These are phyloP conservation scores for Pelecanus crispus DNA, from an alignment of 2,113 vertebrate genomes.

Conservation along the genomic window DNA sequence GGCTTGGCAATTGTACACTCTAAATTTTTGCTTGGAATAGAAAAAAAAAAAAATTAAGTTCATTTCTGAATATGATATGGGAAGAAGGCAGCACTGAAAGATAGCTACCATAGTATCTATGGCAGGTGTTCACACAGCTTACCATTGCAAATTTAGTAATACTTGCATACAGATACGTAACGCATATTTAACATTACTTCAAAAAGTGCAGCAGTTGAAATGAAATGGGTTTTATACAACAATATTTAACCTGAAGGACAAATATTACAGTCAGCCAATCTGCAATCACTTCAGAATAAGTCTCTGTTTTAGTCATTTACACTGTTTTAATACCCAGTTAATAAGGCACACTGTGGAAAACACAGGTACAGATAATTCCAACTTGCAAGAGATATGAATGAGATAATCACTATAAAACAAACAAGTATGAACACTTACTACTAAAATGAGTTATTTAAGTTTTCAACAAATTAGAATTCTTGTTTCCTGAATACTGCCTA, in stretches of 20 bases:
- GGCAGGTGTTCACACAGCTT: neutral
- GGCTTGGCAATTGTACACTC: neutral
- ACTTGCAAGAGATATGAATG: neutral
- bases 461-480: neutral
- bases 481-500: neutral
- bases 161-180: neutral
- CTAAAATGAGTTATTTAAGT: neutral
- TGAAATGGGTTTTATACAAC: neutral
- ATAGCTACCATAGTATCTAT: neutral
- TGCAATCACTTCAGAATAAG: neutral
- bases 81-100: neutral
- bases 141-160: neutral
- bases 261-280: neutral
- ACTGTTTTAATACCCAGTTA: neutral
- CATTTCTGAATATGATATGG: neutral
- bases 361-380: neutral
- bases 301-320: neutral
- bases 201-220: neutral
- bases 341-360: neutral
- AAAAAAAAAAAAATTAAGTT: neutral
- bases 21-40: neutral
- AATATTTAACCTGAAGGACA: neutral
- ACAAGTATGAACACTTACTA: neutral
- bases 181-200: neutral
- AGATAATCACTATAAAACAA: neutral